These are phyloP conservation scores for Calliscelio sp. DNA, from an alignment of 2,888 invertebrate species.

Conservation along the genomic window DNA sequence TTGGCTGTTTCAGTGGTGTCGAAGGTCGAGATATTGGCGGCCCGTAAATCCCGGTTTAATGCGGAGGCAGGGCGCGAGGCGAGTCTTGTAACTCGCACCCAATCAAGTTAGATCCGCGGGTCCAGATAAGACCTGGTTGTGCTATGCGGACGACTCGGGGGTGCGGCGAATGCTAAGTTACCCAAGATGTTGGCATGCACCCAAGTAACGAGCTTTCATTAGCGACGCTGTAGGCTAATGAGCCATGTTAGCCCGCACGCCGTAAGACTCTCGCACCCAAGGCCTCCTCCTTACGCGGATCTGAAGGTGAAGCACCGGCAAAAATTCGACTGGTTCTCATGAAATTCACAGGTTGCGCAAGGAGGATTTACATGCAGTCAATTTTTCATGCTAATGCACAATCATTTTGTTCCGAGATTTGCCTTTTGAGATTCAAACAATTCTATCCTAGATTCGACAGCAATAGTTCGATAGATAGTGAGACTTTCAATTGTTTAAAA, in stretches of 20 bases:
- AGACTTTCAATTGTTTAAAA: no score
- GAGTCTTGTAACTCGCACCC: constrained; percentile 85
- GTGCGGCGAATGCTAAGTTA: constrained; percentile 80
- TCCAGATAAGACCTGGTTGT: constrained; percentile 80
- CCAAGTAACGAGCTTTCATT: constrained; percentile 85
- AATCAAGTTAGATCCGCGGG: constrained; percentile 84
- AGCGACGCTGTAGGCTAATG: constrained; percentile 86
- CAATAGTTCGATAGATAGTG: no score
- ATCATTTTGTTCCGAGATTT: background rate
- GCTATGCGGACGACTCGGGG: constrained; percentile 73
- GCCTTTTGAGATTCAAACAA: background rate
- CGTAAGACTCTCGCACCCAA: constrained; percentile 59
- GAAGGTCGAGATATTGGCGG: constrained; percentile 36
- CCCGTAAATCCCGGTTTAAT: constrained; percentile 53
- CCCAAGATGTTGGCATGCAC: constrained; percentile 79
- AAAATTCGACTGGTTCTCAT: constrained; percentile 64
- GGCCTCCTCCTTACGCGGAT: constrained; percentile 69
- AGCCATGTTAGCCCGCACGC: constrained; percentile 81
- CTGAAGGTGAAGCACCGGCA: constrained; percentile 44
- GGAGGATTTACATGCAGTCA: constrained; percentile 6
- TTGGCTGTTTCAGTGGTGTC: no score
- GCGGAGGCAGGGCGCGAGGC: constrained; percentile 80
- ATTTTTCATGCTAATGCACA: background rate
- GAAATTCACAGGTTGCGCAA: constrained; percentile 50
- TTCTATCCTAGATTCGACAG: no score